Base-by-base conservation (phyloP, 2,113 vertebrate genomes). In the Heterocephalus glaber region DNA sequence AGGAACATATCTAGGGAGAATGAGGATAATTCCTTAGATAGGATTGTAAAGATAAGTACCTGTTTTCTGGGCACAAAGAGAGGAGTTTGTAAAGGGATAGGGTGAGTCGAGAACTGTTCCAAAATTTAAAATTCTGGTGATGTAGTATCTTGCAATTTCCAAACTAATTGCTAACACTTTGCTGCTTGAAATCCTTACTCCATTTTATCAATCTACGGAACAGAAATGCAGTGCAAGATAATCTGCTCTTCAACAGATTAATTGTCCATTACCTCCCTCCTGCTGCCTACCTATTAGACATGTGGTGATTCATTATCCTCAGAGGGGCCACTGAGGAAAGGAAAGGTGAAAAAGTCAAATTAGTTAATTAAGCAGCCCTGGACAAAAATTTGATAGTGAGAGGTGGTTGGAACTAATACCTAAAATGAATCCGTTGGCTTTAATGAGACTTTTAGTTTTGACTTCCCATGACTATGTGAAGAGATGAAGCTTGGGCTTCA, bases 301-400 rank as follows among this genome's bases (percentile, higher is more conserved):
- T 81, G 68, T 70, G 88, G 94, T 70, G 92, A 38, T n/a, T 94
- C 93, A 94, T 95, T 95, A 95, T 65, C 84, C 44, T 80, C 87
- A 88, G 63, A 41, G 47, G 70, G 88, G 58, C 41, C 22, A 11
- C 54, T 95, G 9, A 0, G 56, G 16, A 74, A 56, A 60, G 49
- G 17, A 63, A 70, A 65, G 33, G 38, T 72, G 61, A 52, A 44
- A 91, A 83, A 95, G 79, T 82, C 76, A 85, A 47, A 72, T 86
- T 60, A 95, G 65, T 85, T 97, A 92, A 95, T 97, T 95, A 95
- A 95, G 60, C 52, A 72, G 58, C 22, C 33, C 16, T 77, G 63
- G 47, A 60, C 70, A 56, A 58, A 96, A 77, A 28, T 94, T 96
- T 60, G 72, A 35, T 47, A 38, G 76, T 56, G 84, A 58, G 28